Conservation (phyloP, 2,888 invertebrate genomes). For the Pseudococcus jackbeardsleyi region DNA sequence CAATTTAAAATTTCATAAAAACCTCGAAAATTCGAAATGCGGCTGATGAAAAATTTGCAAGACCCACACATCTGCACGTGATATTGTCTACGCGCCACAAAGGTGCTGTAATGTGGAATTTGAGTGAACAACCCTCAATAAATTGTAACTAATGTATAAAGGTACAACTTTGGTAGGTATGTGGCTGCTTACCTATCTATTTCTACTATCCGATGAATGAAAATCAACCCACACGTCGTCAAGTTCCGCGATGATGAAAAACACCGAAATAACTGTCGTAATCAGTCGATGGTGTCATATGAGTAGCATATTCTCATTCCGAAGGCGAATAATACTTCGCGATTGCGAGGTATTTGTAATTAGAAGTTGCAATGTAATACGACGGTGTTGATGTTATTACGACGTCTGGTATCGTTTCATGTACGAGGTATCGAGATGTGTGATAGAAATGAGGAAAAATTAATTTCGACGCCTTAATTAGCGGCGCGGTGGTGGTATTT, state of each 20-base stretch:
- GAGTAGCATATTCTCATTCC: not conserved
- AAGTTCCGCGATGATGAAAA: not conserved
- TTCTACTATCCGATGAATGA: not conserved
- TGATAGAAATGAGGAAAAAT: conserved; percentile 2
- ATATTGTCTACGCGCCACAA: not conserved
- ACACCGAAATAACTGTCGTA: not conserved
- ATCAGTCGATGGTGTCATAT: not conserved
- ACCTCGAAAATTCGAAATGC: not conserved
- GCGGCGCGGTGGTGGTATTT: not conserved
- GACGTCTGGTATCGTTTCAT: not conserved
- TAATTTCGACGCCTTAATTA: conserved; percentile 12
- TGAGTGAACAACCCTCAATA: not conserved
- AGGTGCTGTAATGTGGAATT: too few relatives aligned
- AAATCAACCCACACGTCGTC: not conserved
- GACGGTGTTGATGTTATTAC: not conserved
- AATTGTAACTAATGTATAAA: not conserved
- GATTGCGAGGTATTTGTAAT: not conserved
- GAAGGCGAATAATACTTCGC: conserved; percentile 10
- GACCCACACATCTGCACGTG: not conserved
- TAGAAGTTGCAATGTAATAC: not conserved
- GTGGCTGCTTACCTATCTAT: too few relatives aligned
- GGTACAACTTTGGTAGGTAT: too few relatives aligned
- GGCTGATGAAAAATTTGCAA: not conserved
- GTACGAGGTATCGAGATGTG: not conserved
- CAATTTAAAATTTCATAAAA: conserved; percentile 10